These are phyloP conservation scores for Vulpes lagopus DNA, from an alignment of 2,113 vertebrate genomes.

Conservation along the genomic window DNA sequence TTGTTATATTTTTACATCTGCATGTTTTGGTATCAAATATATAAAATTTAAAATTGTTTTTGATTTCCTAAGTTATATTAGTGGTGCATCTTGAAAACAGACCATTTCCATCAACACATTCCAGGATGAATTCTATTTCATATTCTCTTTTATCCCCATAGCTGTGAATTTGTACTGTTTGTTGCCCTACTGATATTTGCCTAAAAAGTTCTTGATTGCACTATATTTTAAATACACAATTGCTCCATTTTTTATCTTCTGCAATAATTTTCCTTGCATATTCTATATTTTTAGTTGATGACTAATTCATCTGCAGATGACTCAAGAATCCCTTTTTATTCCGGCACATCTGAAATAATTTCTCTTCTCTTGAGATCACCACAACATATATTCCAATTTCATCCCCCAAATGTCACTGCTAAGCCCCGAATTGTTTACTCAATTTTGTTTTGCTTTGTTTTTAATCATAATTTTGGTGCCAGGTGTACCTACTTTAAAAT, in stretches of 20 bases:
- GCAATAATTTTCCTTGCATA: conserved; percentile 75
- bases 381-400: conserved; percentile 82
- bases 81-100: not conserved
- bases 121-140: not conserved
- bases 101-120: not conserved
- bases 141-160: not conserved
- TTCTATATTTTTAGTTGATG: conserved; percentile 88
- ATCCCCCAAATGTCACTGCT: conserved; percentile 80
- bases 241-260: conserved; percentile 77
- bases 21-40: not conserved
- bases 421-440: conserved; percentile 81
- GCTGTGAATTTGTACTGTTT: not conserved
- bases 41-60: not conserved
- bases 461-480: conserved; percentile 42
- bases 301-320: conserved; percentile 86
- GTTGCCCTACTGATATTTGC: not conserved
- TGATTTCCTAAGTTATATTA: not conserved
- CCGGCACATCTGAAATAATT: conserved; percentile 86
- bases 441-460: conserved; percentile 77
- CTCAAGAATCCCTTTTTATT: conserved; percentile 83
- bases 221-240: conserved; percentile 71
- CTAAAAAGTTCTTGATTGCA: conserved; percentile 59
- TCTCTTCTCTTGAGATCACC: conserved; percentile 82
- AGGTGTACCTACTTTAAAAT: conserved; percentile 54
- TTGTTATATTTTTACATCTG: not conserved